Base-by-base conservation (phyloP, 2,113 vertebrate genomes). In the Poeciliopsis prolifica region DNA sequence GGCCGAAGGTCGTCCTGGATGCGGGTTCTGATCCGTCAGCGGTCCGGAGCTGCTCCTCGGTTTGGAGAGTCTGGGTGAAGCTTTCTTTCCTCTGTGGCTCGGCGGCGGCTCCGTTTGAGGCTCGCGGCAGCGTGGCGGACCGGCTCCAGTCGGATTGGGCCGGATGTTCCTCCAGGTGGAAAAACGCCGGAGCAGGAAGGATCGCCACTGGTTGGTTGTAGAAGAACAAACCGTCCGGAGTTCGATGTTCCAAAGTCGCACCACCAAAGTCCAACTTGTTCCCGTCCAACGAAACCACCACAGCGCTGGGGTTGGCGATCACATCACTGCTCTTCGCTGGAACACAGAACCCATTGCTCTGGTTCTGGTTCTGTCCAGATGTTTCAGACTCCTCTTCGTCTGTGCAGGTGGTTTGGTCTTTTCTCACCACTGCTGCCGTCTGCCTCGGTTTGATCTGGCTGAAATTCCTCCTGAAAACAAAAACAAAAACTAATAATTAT, bases 131-230 rank as follows among this genome's bases (percentile, higher is more conserved):
- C 61, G 96, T 96, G 6, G 96, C 95, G 0, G 96, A 95, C 80
- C 92, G 95, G 67, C 93, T 90, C 78, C 93, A 63, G 48, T 94
- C 92, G 0, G 91, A 4, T 37, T 93, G 92, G 71, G 96, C 95
- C 0, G 92, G 78, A 14, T 95, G 94, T 72, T 96, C 96, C 4
- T 95, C 90, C 40, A 94, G 61, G 5, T 94, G 92, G 85, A 96
- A 96, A 72, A 96, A 94, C 2, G 96, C 95, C 0, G 95, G 90
- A 0, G 95, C 92, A 30, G 96, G 96, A 75, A 96, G 94, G 77
- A 97, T 93, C 74, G 96, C 95, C 7, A 96, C 91, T n/a, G 95
- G 95, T n/a, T 96, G 96, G 76, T 95, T 95, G 62, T 95, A 96
- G 87, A 97, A 90, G 85, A 79, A 95, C 0, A 94, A 81, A 66